Evolutionary conservation across 2,888 invertebrate genomes (phyloP).

Genomic region (Tanytarsus gracilentus): DNA sequence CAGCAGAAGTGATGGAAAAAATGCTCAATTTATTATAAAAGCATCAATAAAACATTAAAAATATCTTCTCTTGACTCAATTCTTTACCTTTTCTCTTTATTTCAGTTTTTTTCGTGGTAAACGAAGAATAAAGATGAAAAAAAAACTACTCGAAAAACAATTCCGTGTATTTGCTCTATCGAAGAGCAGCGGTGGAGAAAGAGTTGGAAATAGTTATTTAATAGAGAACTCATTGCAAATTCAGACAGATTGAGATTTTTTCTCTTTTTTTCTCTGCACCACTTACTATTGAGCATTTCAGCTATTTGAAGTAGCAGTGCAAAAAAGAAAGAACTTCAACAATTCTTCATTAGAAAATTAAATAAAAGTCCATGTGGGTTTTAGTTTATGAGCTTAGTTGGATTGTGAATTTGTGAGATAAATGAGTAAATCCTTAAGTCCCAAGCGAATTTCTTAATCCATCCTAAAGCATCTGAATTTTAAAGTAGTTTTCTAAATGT

Average conservation of each 20-base stretch:
- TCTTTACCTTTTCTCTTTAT: neutral
- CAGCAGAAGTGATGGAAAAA: neutral
- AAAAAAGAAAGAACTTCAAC: too few relatives aligned
- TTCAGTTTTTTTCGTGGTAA: neutral
- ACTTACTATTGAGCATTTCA: neutral
- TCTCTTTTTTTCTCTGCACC: neutral
- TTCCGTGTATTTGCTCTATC: neutral
- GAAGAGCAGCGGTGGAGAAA: neutral
- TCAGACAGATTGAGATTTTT: neutral
- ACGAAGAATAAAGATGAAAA: neutral
- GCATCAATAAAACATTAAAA: constrained; percentile 28
- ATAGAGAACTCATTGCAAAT: constrained; percentile 25
- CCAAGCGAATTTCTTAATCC: too few relatives aligned
- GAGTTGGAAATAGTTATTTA: constrained; percentile 23
- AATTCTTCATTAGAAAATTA: too few relatives aligned
- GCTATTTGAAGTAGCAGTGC: too few relatives aligned
- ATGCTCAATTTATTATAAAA: constrained; percentile 22
- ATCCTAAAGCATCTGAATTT: too few relatives aligned
- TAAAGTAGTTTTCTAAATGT: too few relatives aligned
- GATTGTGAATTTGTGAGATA: too few relatives aligned
- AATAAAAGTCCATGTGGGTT: too few relatives aligned
- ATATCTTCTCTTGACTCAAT: neutral
- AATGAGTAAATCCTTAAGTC: too few relatives aligned
- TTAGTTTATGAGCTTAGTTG: too few relatives aligned
- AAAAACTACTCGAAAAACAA: neutral